Evolutionary conservation across 2,888 invertebrate genomes (phyloP).

Genomic region (Patella depressa): DNA sequence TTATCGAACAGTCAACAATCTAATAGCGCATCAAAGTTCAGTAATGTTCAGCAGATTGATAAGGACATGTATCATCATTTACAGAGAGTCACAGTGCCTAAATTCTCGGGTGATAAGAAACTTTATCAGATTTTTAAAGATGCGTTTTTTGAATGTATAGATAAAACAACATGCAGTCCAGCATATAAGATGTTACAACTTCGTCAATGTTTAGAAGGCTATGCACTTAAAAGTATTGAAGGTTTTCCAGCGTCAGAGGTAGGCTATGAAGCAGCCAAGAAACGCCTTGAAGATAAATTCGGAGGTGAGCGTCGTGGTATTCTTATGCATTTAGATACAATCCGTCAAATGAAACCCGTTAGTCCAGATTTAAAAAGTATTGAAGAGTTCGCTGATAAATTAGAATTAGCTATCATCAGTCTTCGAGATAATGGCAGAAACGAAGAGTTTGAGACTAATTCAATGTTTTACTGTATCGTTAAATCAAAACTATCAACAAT

Average conservation of each 20-base stretch:
- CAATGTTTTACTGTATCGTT: background rate
- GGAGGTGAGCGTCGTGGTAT: too few species aligned
- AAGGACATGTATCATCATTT: conserved; percentile 8
- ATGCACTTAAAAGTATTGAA: background rate
- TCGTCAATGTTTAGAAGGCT: background rate
- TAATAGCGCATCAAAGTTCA: too few species aligned
- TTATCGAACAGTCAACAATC: too few species aligned
- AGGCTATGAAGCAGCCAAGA: background rate
- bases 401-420: background rate
- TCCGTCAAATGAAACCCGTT: background rate
- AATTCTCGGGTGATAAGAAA: background rate
- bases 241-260: background rate
- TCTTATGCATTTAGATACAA: background rate
- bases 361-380: background rate
- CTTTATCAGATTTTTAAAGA: background rate
- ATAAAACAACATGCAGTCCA: background rate
- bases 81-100: background rate
- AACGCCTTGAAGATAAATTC: too few species aligned
- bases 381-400: background rate
- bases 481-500: background rate
- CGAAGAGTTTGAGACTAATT: background rate
- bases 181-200: background rate
- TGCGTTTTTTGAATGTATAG: background rate
- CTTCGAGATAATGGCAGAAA: background rate
- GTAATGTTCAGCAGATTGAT: too few species aligned